These are phyloP conservation scores for Holotrichia oblita DNA, from an alignment of 1,140 invertebrate species.

Conservation along the genomic window DNA sequence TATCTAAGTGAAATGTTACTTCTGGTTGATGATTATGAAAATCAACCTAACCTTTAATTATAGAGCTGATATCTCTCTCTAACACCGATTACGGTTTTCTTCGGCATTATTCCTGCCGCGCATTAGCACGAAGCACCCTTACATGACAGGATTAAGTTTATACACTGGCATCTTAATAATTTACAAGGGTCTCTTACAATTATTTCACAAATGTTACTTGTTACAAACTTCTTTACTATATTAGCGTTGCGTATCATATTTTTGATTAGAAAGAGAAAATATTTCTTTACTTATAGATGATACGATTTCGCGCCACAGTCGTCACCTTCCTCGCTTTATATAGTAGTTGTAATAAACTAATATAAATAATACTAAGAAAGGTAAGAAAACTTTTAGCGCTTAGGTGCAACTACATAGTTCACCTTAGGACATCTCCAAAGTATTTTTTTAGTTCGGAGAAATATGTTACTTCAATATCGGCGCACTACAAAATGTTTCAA, in stretches of 20 bases:
- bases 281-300: too few relatives aligned
- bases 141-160: background rate
- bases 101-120: conserved; percentile 7
- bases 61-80: conserved; percentile 37
- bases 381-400: too few relatives aligned
- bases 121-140: background rate
- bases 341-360: too few relatives aligned
- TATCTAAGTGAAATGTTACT: conserved; percentile 43
- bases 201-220: background rate
- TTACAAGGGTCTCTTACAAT: background rate
- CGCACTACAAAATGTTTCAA: too few relatives aligned
- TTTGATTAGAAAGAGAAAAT: background rate
- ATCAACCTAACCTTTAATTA: conserved; percentile 40
- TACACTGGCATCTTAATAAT: background rate
- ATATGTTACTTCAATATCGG: too few relatives aligned
- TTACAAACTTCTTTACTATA: background rate
- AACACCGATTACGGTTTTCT: conserved; percentile 34
- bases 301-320: too few relatives aligned
- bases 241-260: background rate
- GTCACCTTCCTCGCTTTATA: too few relatives aligned
- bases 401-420: too few relatives aligned
- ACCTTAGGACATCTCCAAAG: too few relatives aligned
- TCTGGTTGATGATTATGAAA: conserved; percentile 40
- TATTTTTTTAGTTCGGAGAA: too few relatives aligned
- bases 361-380: too few relatives aligned